These are phyloP conservation scores for Agapornis roseicollis DNA, from an alignment of 2,113 vertebrate genomes.

Conservation along the genomic window DNA sequence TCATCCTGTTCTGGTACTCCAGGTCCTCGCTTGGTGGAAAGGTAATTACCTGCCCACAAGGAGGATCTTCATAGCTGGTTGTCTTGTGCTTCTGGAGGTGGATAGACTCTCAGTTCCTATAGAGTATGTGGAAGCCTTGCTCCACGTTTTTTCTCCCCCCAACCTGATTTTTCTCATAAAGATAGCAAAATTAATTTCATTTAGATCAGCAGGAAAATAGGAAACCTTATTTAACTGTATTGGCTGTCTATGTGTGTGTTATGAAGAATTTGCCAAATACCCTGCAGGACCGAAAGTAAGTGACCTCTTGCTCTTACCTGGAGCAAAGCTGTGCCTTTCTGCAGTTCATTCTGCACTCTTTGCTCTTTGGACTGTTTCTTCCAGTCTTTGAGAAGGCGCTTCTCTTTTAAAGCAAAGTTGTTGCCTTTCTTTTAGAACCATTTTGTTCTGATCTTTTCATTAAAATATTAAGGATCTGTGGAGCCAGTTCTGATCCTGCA, in stretches of 20 bases:
- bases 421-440: neutral
- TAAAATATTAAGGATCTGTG: neutral
- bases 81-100: neutral
- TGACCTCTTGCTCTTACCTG: neutral
- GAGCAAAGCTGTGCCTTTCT: neutral
- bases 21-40: neutral
- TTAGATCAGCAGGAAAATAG: neutral
- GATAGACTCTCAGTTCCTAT: neutral
- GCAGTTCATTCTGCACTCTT: neutral
- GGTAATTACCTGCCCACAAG: neutral
- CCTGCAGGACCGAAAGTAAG: neutral
- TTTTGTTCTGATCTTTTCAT: neutral
- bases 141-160: neutral
- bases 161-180: neutral
- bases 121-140: neutral
- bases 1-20: neutral
- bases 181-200: neutral
- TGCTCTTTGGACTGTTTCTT: neutral
- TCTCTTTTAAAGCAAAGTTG: neutral
- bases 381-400: neutral
- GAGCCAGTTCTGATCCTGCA: neutral
- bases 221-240: neutral
- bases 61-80: neutral
- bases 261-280: neutral
- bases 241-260: neutral